Evolutionary conservation across 2,113 vertebrate genomes (phyloP), one percentile per base, ranked within the genome.

Genomic region (Oncorhynchus tshawytscha): DNA sequence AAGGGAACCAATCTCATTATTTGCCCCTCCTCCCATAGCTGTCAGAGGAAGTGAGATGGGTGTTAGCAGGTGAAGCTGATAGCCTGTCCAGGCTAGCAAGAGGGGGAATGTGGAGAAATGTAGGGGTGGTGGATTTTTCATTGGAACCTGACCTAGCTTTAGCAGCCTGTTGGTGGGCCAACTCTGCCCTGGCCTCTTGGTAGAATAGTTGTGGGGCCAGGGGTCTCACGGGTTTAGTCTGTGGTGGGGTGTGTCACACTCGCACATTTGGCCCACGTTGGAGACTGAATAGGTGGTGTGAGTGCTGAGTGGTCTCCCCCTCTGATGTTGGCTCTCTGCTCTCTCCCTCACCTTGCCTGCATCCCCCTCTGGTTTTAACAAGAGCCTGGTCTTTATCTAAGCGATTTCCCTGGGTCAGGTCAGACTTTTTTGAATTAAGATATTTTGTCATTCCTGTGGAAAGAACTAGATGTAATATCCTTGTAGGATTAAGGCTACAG

Each of bases 11-110:
- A 16, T 51, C 49, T 3, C 12, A 51, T 7, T n/a, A 3, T 62
- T 62, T 8, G 60, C 24, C 24, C 64, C 64, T 20, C 64, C 64
- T 20, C 76, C 66, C 51, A 51, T 48, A 73, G 71, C 67, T 74
- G 73, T 79, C 70, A 6, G 54, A 15, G 48, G 16, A 66, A 59
- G 34, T 48, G 76, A 70, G 88, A 92, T 62, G 8, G 81, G 81
- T 39, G 45, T 12, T 49, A 91, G 80, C 91, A 93, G 92, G 85
- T 93, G 92, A 90, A 11, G n/a, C 16, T 31, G 75, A 72, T 45
- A 2, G 73, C 68, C 45, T 0, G 22, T 76, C 71, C 24, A 57
- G 68, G 57, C 48, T 49, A 13, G 48, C 22, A 25, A 64, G 27
- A 18, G 8, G 75, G 83, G 75, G 49, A 87, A 87, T 90, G 83